These are phyloP conservation scores for Oophaga pumilio DNA, from an alignment of 2,113 vertebrate genomes.

Conservation along the genomic window DNA sequence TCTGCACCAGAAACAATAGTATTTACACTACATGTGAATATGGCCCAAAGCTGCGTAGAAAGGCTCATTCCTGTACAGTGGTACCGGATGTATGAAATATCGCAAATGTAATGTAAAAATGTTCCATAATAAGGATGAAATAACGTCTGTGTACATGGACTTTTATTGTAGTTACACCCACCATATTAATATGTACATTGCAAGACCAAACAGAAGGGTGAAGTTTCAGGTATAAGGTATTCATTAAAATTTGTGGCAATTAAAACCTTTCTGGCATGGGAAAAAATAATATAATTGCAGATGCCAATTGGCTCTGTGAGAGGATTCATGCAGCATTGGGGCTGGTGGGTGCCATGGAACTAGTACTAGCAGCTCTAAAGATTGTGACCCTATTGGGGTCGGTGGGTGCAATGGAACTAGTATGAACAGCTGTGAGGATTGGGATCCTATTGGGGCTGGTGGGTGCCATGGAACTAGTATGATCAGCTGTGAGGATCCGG, in stretches of 20 bases:
- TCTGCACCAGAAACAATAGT: too few species aligned
- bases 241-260: background rate
- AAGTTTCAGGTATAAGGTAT: background rate
- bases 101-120: background rate
- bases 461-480: too few species aligned
- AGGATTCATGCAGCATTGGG: background rate
- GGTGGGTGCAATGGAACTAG: too few species aligned
- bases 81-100: background rate
- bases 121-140: background rate
- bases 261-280: background rate
- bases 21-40: too few species aligned
- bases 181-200: background rate
- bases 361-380: background rate
- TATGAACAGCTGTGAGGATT: too few species aligned
- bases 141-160: background rate
- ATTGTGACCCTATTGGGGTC: background rate
- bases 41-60: too few species aligned
- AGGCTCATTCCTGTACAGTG: too few species aligned
- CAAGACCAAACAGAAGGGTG: background rate
- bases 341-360: background rate
- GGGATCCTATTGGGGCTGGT: too few species aligned
- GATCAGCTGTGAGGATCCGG: too few species aligned
- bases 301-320: background rate
- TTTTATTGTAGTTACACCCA: background rate
- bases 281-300: background rate